phyloP scores from a whole-genome alignment of 2,888 invertebrate genomes.

The Eugnorisma glareosa region DNA sequence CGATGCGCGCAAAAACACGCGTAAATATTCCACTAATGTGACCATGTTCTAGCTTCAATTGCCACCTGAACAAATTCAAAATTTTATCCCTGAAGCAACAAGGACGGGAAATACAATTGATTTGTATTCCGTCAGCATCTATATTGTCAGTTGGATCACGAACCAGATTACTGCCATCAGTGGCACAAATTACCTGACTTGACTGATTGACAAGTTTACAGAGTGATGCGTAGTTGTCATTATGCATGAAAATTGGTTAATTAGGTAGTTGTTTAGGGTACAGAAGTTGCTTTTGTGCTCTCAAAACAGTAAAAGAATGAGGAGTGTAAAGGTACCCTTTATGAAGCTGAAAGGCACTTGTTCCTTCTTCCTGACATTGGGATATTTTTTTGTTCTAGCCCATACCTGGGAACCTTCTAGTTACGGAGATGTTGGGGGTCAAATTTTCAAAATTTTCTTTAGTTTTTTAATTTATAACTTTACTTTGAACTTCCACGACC shows the following conservation, averaged over 20 bases:
- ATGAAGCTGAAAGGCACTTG: too few species aligned
- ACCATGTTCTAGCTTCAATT: not conserved
- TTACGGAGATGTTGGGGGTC: too few species aligned
- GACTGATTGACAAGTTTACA: slow-evolving; percentile 18
- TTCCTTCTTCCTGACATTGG: too few species aligned
- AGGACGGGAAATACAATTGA: slow-evolving; percentile 20
- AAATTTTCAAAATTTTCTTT: too few species aligned
- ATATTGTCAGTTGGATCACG: slow-evolving; percentile 47
- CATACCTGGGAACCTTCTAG: too few species aligned
- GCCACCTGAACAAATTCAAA: not conserved
- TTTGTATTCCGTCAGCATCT: slow-evolving; percentile 45
- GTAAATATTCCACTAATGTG: not conserved
- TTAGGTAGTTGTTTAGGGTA: not conserved
- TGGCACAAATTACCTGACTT: slow-evolving; percentile 21
- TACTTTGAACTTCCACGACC: too few species aligned
- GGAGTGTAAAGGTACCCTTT: too few species aligned
- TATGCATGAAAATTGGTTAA: not conserved
- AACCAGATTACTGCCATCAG: slow-evolving; percentile 48
- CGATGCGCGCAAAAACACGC: too few species aligned
- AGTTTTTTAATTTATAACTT: too few species aligned
- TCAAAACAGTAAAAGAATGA: not conserved
- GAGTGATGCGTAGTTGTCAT: not conserved
- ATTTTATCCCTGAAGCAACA: not conserved
- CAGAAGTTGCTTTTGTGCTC: not conserved
- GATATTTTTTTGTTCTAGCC: too few species aligned